These are phyloP conservation scores for Ormyrus nitidulus DNA, from an alignment of 2,888 invertebrate species.

Conservation along the genomic window DNA sequence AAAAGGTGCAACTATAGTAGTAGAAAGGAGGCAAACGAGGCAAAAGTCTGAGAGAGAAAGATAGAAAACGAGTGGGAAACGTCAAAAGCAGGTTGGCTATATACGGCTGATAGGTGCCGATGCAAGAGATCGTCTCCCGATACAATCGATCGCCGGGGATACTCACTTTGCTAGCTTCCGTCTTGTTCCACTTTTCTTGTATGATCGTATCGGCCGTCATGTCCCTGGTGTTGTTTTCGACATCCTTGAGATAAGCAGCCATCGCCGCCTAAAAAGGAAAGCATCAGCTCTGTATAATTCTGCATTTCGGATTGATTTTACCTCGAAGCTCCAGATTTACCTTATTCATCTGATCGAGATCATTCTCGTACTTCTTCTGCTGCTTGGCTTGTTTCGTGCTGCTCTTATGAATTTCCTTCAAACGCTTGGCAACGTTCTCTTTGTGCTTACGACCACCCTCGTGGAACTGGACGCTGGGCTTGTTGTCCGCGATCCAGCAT, in stretches of 20 bases:
- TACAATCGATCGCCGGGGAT: slow-evolving; percentile 54
- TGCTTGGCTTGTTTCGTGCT: slow-evolving; percentile 88
- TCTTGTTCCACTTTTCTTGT: slow-evolving; percentile 64
- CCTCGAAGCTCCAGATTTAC: slow-evolving; percentile 68
- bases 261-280: slow-evolving; percentile 82
- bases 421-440: slow-evolving; percentile 90
- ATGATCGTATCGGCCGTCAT: slow-evolving; percentile 76
- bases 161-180: slow-evolving; percentile 57
- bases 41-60: no score
- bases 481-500: slow-evolving; percentile 98
- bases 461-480: slow-evolving; percentile 95
- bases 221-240: slow-evolving; percentile 78
- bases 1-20: slow-evolving; percentile 10
- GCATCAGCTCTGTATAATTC: not conserved
- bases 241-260: slow-evolving; percentile 91
- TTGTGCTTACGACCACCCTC: slow-evolving; percentile 95
- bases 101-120: slow-evolving; percentile 6
- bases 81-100: not conserved
- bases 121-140: slow-evolving; percentile 24
- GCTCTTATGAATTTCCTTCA: slow-evolving; percentile 89
- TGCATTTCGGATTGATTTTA: not conserved
- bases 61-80: not conserved
- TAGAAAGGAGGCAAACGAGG: not conserved
- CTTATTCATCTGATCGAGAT: slow-evolving; percentile 92
- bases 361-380: slow-evolving; percentile 85